Evolutionary conservation across 1,140 invertebrate species (phyloP), one percentile per base, ranked within the genome.

Genomic region (Meloidogyne hapla): DNA sequence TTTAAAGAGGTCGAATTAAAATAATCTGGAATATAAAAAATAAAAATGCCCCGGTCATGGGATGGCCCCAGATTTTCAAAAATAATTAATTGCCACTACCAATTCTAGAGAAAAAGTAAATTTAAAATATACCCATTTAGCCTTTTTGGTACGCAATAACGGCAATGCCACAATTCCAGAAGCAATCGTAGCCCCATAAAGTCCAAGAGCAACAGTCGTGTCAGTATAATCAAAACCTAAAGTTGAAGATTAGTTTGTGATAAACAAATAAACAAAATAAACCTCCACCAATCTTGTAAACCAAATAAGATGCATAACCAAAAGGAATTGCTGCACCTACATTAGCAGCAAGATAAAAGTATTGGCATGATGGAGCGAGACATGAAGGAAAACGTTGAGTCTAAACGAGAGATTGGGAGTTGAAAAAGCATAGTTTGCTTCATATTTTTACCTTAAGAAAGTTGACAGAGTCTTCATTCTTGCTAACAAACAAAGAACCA

Each of bases 261-360:
- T 62, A 6, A 45, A 74, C 0, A 1, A 23, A 40, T 28, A 69
- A 64, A 33, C 9, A 33, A 45, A 78, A 33, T 56, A 80, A 38
- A 79, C 84, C 85, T 71, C 85, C 85, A 4, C 85, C 85, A 75
- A 85, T 76, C 63, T 87, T 87, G 81, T 84, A 86, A 65, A 87
- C 79, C 28, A 86, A 65, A 73, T 86, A 87, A 18, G 84, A 83
- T 3, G 85, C 85, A 69, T 86, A 86, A 26, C 85, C 85, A 13
- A 87, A 63, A 15, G 85, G 83, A 10, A 75, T 28, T 15, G 80
- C 28, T 21, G 81, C 78, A 6, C 79, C 45, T 4, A 83, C 68
- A 69, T 86, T 85, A 13, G 83, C 18, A 15, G 80, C 76, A 23
- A 82, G 48, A 61, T 79, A 85, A 23, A 79, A 10, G 10, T 66